These are phyloP conservation scores for Nilaparvata lugens DNA, from an alignment of 1,140 invertebrate species.

Conservation along the genomic window DNA sequence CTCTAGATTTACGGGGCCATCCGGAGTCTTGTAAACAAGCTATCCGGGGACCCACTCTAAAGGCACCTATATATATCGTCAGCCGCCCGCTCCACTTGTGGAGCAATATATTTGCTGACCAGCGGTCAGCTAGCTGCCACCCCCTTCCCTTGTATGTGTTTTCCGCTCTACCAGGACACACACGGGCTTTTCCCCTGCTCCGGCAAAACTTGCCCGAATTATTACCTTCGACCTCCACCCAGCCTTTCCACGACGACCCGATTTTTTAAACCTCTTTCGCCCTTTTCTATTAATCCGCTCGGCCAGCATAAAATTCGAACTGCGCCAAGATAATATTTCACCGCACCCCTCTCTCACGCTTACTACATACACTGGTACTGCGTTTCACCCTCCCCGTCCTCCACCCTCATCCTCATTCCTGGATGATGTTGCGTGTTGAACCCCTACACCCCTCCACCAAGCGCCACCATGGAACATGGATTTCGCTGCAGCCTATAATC, in stretches of 20 bases:
- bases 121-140: not conserved
- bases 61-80: not conserved
- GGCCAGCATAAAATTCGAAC: slow-evolving; percentile 1
- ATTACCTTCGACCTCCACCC: not conserved
- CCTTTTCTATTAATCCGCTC: slow-evolving; percentile 4
- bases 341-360: not conserved
- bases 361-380: too few species aligned
- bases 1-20: slow-evolving; percentile 3
- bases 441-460: too few species aligned
- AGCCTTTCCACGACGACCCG: not conserved
- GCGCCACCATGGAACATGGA: too few species aligned
- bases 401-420: too few species aligned
- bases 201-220: not conserved
- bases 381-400: too few species aligned
- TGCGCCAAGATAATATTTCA: slow-evolving; percentile 4
- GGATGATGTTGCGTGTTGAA: too few species aligned
- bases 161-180: not conserved
- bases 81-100: not conserved
- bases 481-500: too few species aligned
- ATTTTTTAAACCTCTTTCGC: slow-evolving; percentile 2
- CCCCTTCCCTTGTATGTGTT: slow-evolving; percentile 1
- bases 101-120: not conserved
- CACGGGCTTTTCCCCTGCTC: not conserved
- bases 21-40: slow-evolving; percentile 3
- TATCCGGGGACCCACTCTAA: not conserved